phyloP scores from a whole-genome alignment of 2,888 invertebrate species.

The Aphidius colemani region DNA sequence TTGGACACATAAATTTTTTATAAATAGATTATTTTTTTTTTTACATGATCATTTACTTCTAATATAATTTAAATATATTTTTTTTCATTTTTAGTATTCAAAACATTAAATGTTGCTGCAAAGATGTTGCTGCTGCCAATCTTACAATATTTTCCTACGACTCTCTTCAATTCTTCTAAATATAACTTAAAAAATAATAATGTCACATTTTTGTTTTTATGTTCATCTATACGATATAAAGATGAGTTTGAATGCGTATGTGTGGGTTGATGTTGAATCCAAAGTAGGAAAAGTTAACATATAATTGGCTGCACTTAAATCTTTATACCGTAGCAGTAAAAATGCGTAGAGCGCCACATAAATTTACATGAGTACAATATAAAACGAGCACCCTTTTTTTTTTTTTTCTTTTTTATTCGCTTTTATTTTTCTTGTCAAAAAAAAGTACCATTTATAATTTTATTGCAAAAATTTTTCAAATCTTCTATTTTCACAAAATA shows the following conservation, averaged over 20 bases:
- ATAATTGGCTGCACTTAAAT: conserved; percentile 60
- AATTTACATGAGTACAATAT: conserved; percentile 57
- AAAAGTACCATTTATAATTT: neutral
- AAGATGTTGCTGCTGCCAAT: conserved; percentile 27
- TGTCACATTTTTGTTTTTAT: conserved; percentile 16
- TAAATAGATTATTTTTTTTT: too few species aligned
- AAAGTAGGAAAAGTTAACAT: conserved; percentile 43
- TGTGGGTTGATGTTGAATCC: conserved; percentile 19
- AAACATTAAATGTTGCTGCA: too few species aligned
- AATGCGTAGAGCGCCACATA: conserved; percentile 54
- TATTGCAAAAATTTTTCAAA: neutral
- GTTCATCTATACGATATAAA: conserved; percentile 19
- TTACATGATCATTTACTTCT: too few species aligned
- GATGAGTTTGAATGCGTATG: conserved; percentile 14
- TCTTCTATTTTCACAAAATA: neutral
- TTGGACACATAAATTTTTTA: too few species aligned
- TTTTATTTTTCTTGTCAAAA: conserved; percentile 4
- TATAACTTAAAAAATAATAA: conserved; percentile 38
- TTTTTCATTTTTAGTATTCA: neutral
- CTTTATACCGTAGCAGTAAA: conserved; percentile 57
- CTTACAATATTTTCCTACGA: conserved; percentile 44
- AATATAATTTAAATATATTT: too few species aligned
- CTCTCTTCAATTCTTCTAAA: conserved; percentile 42
- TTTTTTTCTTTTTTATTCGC: conserved; percentile 32
- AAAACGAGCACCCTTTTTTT: conserved; percentile 35